phyloP scores from a whole-genome alignment of 2,888 invertebrate genomes.

The Luperina nickerlii region DNA sequence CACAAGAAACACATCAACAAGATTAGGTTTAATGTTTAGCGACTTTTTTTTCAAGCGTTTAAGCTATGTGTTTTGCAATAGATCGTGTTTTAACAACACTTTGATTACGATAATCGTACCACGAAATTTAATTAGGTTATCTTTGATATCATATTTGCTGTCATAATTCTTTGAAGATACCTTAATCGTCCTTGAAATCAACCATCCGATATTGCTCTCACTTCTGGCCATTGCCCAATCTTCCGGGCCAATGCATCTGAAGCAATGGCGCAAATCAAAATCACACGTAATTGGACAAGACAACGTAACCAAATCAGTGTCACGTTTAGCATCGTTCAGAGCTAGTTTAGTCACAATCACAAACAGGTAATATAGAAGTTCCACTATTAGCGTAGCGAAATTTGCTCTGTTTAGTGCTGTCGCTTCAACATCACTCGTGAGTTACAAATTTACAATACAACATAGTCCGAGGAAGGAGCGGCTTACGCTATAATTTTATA shows the following conservation, averaged over 20 bases:
- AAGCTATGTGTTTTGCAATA: conserved; percentile 20
- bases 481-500: conserved; percentile 52
- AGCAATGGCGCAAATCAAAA: conserved; percentile 64
- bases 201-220: conserved; percentile 37
- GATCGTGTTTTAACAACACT: conserved; percentile 15
- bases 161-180: conserved; percentile 30
- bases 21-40: not conserved
- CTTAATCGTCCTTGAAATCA: conserved; percentile 46
- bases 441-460: conserved; percentile 45
- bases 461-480: conserved; percentile 32
- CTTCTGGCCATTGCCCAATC: conserved; percentile 54
- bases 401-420: conserved; percentile 36
- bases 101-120: conserved; percentile 13
- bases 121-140: conserved; percentile 40
- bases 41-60: not conserved
- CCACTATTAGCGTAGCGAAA: conserved; percentile 39
- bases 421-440: conserved; percentile 37
- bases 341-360: conserved; percentile 52
- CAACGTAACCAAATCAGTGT: conserved; percentile 67
- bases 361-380: conserved; percentile 51
- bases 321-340: conserved; percentile 57
- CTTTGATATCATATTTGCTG: conserved; percentile 41
- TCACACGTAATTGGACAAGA: conserved; percentile 70
- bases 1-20: conserved; percentile 2
- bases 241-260: conserved; percentile 56